Conservation (phyloP, 2,797 vertebrate genomes). For the Alfaro cultratus region DNA sequence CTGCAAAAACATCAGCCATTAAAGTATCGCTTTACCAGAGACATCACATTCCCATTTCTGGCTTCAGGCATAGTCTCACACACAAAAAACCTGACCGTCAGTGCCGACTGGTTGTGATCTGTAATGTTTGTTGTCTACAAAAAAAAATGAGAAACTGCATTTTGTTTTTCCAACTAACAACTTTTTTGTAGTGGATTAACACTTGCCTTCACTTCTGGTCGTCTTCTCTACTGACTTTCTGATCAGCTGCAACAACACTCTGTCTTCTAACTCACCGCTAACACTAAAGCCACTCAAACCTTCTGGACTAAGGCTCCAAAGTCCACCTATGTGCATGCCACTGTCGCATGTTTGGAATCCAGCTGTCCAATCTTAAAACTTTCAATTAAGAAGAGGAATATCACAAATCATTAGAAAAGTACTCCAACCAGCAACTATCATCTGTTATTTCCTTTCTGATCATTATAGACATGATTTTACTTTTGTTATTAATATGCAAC, state of each 20-base stretch:
- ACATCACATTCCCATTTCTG: slow-evolving; percentile 49
- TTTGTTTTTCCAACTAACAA: slow-evolving; percentile 72
- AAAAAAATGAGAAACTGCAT: slow-evolving; percentile 87
- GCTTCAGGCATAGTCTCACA: slow-evolving; percentile 50
- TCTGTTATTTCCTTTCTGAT: slow-evolving; percentile 78
- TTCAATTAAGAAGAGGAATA: slow-evolving; percentile 73
- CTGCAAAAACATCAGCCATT: slow-evolving; percentile 49
- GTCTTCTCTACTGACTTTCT: slow-evolving; percentile 80
- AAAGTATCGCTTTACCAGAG: slow-evolving; percentile 51
- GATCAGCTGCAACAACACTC: slow-evolving; percentile 78
- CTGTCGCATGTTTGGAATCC: slow-evolving; percentile 83
- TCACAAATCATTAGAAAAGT: slow-evolving; percentile 58
- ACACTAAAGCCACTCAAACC: slow-evolving; percentile 79
- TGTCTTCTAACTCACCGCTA: slow-evolving; percentile 82
- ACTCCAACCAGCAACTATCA: slow-evolving; percentile 69
- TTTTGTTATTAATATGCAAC: slow-evolving; percentile 84
- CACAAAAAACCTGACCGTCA: slow-evolving; percentile 63
- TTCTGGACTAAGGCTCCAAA: slow-evolving; percentile 80
- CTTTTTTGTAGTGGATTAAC: slow-evolving; percentile 85
- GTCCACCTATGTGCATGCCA: slow-evolving; percentile 82
- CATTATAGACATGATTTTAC: slow-evolving; percentile 79
- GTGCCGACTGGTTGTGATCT: slow-evolving; percentile 80
- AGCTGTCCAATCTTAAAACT: slow-evolving; percentile 68
- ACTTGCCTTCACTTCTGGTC: slow-evolving; percentile 76
- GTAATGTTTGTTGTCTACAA: slow-evolving; percentile 80